These are phyloP conservation scores for Drosophila leontia DNA, from an alignment of 1,140 invertebrate genomes.

Conservation along the genomic window DNA sequence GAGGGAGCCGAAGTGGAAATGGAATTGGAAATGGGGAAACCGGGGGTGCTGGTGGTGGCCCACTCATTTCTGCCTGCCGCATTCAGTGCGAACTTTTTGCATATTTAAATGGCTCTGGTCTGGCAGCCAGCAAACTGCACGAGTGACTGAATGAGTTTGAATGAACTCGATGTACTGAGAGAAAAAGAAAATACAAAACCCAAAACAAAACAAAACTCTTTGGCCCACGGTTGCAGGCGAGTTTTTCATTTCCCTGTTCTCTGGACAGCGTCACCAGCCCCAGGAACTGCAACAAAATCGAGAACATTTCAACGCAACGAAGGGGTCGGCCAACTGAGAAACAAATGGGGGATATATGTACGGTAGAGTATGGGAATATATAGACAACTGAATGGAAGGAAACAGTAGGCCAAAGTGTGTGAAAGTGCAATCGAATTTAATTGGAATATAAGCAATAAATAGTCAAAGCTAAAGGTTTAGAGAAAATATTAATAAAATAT, in stretches of 20 bases:
- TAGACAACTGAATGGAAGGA: conserved; percentile 16
- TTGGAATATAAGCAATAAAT: not conserved
- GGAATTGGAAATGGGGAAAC: not conserved
- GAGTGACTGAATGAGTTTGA: conserved; percentile 83
- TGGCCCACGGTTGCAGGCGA: conserved; percentile 30
- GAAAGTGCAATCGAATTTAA: not conserved
- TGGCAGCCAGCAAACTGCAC: conserved; percentile 58
- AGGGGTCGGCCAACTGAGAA: conserved; percentile 32
- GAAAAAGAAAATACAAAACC: conserved; percentile 25
- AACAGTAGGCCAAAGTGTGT: conserved; percentile 18
- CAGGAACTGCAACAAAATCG: conserved; percentile 32
- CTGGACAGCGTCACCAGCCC: conserved; percentile 44
- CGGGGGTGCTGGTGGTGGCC: conserved; percentile 25
- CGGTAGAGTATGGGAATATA: not conserved
- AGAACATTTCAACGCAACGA: conserved; percentile 66
- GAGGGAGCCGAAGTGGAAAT: conserved; percentile 4
- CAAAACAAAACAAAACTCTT: conserved; percentile 15
- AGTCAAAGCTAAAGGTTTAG: not conserved
- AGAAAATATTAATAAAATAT: too few species aligned
- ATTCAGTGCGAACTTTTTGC: conserved; percentile 76
- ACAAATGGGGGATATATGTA: conserved; percentile 18
- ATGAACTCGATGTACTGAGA: conserved; percentile 70
- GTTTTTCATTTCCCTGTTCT: conserved; percentile 33
- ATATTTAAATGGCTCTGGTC: conserved; percentile 69
- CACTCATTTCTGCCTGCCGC: conserved; percentile 64